Percentiles rank a stretch among this genome's conserved stretches.
Evolutionary conservation across 2,113 vertebrate species (phyloP).

Genomic region (Sphaerodactylus townsendi): DNA sequence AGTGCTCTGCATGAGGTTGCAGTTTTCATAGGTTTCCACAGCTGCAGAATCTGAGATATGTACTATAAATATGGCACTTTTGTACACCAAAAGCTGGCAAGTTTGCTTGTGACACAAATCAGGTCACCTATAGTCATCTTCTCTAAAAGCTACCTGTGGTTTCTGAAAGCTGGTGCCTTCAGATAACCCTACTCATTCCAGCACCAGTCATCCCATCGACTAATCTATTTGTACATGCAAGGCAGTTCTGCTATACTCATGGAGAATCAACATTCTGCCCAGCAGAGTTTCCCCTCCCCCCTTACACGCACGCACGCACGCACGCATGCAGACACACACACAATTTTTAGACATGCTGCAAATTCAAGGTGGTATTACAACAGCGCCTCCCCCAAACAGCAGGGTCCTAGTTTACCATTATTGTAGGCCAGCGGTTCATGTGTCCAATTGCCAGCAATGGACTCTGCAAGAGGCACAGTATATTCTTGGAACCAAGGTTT

Average conservation of each 20-base stretch:
- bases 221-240: slow-evolving; percentile 56
- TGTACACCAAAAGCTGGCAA: slow-evolving; percentile 54
- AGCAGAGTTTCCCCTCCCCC: slow-evolving; percentile 36
- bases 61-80: slow-evolving; percentile 74
- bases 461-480: slow-evolving; percentile 29
- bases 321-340: slow-evolving; percentile 31
- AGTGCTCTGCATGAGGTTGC: slow-evolving; percentile 62
- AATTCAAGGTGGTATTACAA: slow-evolving; percentile 40
- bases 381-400: slow-evolving; percentile 25
- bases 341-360: slow-evolving; percentile 46
- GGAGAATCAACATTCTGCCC: slow-evolving; percentile 37
- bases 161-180: slow-evolving; percentile 44
- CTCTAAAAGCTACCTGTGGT: slow-evolving; percentile 26
- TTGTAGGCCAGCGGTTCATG: slow-evolving; percentile 46
- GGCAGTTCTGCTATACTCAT: slow-evolving; percentile 49
- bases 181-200: slow-evolving; percentile 20
- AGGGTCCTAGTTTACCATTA: slow-evolving; percentile 39
- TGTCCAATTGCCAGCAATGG: slow-evolving; percentile 66
- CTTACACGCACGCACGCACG: too few species aligned
- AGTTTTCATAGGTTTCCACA: slow-evolving; percentile 51
- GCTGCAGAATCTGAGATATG: slow-evolving; percentile 64
- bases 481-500: slow-evolving; percentile 39
- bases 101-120: slow-evolving; percentile 45
- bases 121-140: slow-evolving; percentile 38
- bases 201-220: slow-evolving; percentile 26